Evolutionary conservation across 2,113 vertebrate genomes (phyloP), one percentile per base, ranked within the genome.

Genomic region (Asarcornis scutulata): DNA sequence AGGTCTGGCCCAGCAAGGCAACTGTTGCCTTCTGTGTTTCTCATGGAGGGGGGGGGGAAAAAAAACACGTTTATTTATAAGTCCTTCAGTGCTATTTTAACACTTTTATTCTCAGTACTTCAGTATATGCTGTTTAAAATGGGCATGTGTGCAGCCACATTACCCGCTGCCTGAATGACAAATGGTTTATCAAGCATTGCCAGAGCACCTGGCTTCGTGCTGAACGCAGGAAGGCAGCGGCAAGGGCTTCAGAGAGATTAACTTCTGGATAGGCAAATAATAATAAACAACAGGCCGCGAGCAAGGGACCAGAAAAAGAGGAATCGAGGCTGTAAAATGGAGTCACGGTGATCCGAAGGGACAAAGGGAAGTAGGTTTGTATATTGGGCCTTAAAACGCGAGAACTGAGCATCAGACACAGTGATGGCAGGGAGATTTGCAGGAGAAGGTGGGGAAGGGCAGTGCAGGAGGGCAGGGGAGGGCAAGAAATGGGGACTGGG

Each of bases 161-260:
- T 96, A 96, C 96, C 95, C 11, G 5, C 91, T 48, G 89, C 72
- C 95, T 92, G 93, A 95, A 95, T 95, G 91, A 95, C 94, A 96
- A 95, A 95, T 85, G 86, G 89, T 97, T 97, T 96, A 95, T 97
- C 91, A 94, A 88, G 91, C 82, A 18, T 87, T 87, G 94, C 89
- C 94, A 92, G 94, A 95, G 93, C 91, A 82, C 58, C 69, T 69
- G 3, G 93, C 89, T 82, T 78, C 91, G 56, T 6, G 87, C 93
- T 80, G 93, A 94, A 94, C 2, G 8, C 78, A 87, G 89, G 59
- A 69, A 91, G 87, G 81, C 94, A 79, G 74, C 50, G 0, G 91
- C 93, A 95, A 95, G 93, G 95, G 36, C 95, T 96, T 96, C 94
- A 95, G 96, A 94, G 93, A 96, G 91, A 96, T 97, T 93, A 86